Evolutionary conservation across 1,140 invertebrate genomes (phyloP).

Genomic region (Sitophilus oryzae): DNA sequence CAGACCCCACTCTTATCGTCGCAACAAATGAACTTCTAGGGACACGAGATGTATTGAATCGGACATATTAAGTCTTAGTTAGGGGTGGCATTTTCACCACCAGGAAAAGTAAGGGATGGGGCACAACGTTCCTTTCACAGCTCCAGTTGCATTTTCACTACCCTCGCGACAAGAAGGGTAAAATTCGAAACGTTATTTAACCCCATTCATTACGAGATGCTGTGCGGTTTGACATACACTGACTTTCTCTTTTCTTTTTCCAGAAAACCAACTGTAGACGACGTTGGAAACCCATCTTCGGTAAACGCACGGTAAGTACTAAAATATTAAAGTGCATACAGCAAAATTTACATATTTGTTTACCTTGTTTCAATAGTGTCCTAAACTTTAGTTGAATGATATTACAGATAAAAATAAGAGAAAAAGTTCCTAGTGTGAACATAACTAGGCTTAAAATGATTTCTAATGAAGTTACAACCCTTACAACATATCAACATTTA

Average conservation of each 20-base stretch:
- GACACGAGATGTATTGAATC: conserved; percentile 11
- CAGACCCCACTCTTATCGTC: too few relatives aligned
- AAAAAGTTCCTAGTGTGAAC: too few relatives aligned
- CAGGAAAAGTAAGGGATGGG: conserved; percentile 5
- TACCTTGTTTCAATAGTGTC: too few relatives aligned
- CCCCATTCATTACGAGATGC: neutral
- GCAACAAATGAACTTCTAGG: neutral
- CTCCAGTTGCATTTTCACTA: conserved; percentile 15
- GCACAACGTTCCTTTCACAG: conserved; percentile 9
- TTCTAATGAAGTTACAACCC: too few relatives aligned
- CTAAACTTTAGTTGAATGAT: too few relatives aligned
- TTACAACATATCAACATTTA: too few relatives aligned
- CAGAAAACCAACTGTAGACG: conserved; percentile 68
- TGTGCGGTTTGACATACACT: conserved; percentile 37
- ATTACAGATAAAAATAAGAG: too few relatives aligned
- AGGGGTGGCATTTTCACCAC: conserved; percentile 14
- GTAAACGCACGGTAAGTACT: conserved; percentile 66
- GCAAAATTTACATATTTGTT: too few relatives aligned
- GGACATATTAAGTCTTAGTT: conserved; percentile 17
- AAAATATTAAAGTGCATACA: neutral
- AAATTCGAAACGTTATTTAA: neutral
- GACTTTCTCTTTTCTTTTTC: conserved; percentile 57
- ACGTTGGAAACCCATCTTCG: conserved; percentile 61
- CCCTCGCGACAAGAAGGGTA: conserved; percentile 2
- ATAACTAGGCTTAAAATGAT: too few relatives aligned